Evolutionary conservation across 2,113 vertebrate species (phyloP), one percentile per base, ranked within the genome.

Genomic region (Misgurnus mizolepis): DNA sequence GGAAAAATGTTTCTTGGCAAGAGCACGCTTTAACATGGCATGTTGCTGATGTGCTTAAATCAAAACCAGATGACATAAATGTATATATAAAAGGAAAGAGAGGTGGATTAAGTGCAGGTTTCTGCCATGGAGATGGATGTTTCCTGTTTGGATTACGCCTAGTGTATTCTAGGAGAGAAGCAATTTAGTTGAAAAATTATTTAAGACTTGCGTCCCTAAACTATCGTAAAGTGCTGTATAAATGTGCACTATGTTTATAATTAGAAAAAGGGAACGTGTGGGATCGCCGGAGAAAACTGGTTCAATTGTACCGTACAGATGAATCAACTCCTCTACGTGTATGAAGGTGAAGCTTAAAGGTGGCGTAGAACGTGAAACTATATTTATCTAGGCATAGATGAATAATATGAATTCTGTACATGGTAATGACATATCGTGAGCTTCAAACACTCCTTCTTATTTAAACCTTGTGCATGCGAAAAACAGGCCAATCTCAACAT

Each of bases 1-100:
- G 83, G 81, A 86, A 89, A 89, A 86, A 88, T 89, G 84, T 88
- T 86, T 88, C 76, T 91, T 90, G 91, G 89, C 85, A 83, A 72
- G 76, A 78, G 11, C 62, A 53, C 82, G 74, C 55, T 69, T 82
- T 76, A 80, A 80, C 86, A 72, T 72, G 64, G 81, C 86, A 79
- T 86, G 83, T 83, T 80, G 64, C 78, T 61, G 58, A 41, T 82
- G 41, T 18, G 61, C 17, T 69, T 78, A 83, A 90, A 91, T 89
- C 82, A 90, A 80, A 88, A 85, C 87, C 90, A 91, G 87, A 91
- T 90, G 89, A 80, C 53, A 79, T 27, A 82, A 82, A 71, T 53
- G 58, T 17, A 6, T 61, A 66, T 70, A 67, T n/a, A 50, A 64
- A 61, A 68, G 53, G 50, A 84, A 71, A 80, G 79, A 83, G 80